phyloP scores from a whole-genome alignment of 2,797 vertebrate species.

The Philypnodon macrostomus region DNA sequence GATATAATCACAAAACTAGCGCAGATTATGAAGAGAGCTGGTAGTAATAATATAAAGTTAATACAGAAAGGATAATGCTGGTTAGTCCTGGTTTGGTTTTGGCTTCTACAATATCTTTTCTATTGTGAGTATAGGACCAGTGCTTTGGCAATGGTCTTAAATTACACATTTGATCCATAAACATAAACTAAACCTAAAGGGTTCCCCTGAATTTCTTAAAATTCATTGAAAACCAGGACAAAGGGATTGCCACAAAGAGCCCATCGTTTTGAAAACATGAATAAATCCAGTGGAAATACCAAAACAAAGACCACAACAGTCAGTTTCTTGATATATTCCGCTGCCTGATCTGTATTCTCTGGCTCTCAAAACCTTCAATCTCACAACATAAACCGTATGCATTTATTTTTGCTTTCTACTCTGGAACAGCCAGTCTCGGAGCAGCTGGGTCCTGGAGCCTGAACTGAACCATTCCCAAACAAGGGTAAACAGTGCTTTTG shows the following conservation, averaged over 20 bases:
- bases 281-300: no score
- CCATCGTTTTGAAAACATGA: slow-evolving; percentile 1
- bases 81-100: no score
- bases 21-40: no score
- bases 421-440: neutral
- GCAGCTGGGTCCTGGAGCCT: slow-evolving; percentile 3
- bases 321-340: neutral
- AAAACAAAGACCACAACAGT: neutral
- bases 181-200: no score
- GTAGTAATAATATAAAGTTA: no score
- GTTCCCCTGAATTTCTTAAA: neutral
- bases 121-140: no score
- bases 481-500: slow-evolving; percentile 6
- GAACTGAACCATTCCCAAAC: slow-evolving; percentile 5
- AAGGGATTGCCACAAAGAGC: neutral
- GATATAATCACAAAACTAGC: no score
- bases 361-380: slow-evolving; percentile 2
- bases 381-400: slow-evolving; percentile 1
- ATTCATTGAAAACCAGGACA: neutral
- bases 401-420: slow-evolving; percentile 3
- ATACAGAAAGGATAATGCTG: no score
- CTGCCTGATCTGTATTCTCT: neutral
- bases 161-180: no score
- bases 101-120: no score
- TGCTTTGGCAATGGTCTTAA: no score